Conservation (phyloP, 2,113 vertebrate genomes). For the Gymnarchus niloticus region DNA sequence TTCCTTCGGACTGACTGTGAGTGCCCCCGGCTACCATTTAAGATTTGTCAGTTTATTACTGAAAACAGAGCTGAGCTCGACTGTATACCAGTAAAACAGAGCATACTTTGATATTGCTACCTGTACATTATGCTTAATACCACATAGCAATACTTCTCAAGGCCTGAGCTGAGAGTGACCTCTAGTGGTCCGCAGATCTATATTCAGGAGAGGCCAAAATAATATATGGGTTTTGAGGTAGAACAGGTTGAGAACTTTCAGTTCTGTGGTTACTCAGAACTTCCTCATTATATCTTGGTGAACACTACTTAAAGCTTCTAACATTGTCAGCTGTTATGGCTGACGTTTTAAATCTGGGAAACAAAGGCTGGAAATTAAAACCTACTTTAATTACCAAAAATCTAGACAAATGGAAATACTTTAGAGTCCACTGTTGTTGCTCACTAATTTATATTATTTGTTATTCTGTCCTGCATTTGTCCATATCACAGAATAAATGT, state of each 20-base stretch:
- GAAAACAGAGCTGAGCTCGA: not conserved
- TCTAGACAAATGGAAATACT: not conserved
- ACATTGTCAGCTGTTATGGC: not conserved
- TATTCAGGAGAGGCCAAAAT: too few relatives aligned
- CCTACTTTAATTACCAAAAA: not conserved
- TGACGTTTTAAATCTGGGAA: not conserved
- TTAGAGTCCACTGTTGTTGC: too few relatives aligned
- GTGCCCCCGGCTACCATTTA: slow-evolving; percentile 45
- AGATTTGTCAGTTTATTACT: not conserved
- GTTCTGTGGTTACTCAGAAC: not conserved
- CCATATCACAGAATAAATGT: too few relatives aligned
- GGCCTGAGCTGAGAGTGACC: too few relatives aligned
- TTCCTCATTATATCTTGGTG: not conserved
- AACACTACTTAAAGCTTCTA: not conserved
- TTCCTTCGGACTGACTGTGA: slow-evolving; percentile 92
- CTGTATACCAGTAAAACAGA: not conserved
- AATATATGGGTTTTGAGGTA: too few relatives aligned
- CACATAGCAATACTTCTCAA: too few relatives aligned
- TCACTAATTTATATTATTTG: too few relatives aligned
- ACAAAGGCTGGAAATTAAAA: not conserved
- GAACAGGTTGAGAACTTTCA: too few relatives aligned
- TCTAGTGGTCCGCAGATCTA: too few relatives aligned
- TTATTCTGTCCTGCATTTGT: not conserved
- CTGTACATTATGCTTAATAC: not conserved
- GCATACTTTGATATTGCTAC: not conserved